Evolutionary conservation across 35 echinoderm and acorn worm genomes (phyloP).

Genomic region (Stichopus chloronotus): DNA sequence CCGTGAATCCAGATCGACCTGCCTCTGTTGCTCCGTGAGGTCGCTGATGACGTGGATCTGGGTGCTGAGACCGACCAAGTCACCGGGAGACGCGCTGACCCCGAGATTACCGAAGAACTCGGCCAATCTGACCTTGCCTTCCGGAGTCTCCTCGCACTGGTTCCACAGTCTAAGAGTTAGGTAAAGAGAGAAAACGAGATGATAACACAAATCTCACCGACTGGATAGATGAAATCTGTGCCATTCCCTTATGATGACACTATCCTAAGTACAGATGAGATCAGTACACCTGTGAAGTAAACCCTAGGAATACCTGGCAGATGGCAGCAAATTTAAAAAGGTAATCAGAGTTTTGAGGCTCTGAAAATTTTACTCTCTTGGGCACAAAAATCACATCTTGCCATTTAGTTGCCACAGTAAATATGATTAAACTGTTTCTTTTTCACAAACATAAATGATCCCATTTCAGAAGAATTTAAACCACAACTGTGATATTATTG

Average conservation of each 20-base stretch:
- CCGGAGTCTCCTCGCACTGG: slow-evolving; percentile 79
- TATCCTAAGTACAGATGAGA: too few relatives aligned
- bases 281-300: too few relatives aligned
- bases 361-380: too few relatives aligned
- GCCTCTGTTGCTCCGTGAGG: slow-evolving; percentile 86
- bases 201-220: background rate
- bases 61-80: slow-evolving; percentile 87
- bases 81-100: slow-evolving; percentile 91
- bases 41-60: slow-evolving; percentile 90
- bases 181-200: background rate
- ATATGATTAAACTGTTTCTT: too few relatives aligned
- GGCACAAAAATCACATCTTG: too few relatives aligned
- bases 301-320: too few relatives aligned
- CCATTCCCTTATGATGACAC: background rate
- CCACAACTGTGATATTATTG: too few relatives aligned
- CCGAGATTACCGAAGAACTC: slow-evolving; percentile 85
- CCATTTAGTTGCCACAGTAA: too few relatives aligned
- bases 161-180: slow-evolving; percentile 73
- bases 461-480: too few relatives aligned
- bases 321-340: too few relatives aligned
- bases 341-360: too few relatives aligned
- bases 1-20: slow-evolving; percentile 85
- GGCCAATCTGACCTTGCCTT: slow-evolving; percentile 75
- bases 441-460: too few relatives aligned
- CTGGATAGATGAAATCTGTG: background rate